Evolutionary conservation across 2,888 invertebrate genomes (phyloP).

Genomic region (Meiosimyza decipiens): DNA sequence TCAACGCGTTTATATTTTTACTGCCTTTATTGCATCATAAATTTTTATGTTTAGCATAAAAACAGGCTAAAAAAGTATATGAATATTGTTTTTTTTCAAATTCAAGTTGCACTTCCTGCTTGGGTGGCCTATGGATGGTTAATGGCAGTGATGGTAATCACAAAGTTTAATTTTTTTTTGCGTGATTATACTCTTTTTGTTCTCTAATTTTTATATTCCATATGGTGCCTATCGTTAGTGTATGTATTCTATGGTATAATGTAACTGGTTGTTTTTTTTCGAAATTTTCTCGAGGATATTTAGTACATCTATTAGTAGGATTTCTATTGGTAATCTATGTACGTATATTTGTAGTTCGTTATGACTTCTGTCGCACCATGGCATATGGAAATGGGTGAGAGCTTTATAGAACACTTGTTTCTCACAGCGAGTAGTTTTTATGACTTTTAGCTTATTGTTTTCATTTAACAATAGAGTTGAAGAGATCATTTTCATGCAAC

Average conservation of each 20-base stretch:
- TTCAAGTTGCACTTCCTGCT: slow-evolving; percentile 51
- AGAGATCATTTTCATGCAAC: too few species aligned
- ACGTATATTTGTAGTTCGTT: too few species aligned
- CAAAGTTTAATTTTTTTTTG: not conserved
- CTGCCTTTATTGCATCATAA: slow-evolving; percentile 47
- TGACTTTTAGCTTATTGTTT: too few species aligned
- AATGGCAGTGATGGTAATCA: slow-evolving; percentile 8
- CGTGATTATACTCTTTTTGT: not conserved
- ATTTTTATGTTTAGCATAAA: slow-evolving; percentile 53
- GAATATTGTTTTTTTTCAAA: slow-evolving; percentile 43
- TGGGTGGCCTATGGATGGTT: slow-evolving; percentile 47
- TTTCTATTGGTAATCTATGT: too few species aligned
- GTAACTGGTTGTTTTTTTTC: too few species aligned
- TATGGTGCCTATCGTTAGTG: not conserved
- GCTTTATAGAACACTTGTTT: too few species aligned
- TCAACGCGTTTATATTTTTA: slow-evolving; percentile 7
- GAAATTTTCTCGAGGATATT: too few species aligned
- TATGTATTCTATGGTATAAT: not conserved
- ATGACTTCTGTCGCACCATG: too few species aligned
- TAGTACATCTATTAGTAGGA: too few species aligned
- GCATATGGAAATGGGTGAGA: too few species aligned
- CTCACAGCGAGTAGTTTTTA: too few species aligned
- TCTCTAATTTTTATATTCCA: slow-evolving; percentile 12
- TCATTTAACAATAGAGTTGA: too few species aligned
- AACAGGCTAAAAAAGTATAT: slow-evolving; percentile 31